phyloP scores from a whole-genome alignment of 2,888 invertebrate species.

The Strigamia maritima region DNA sequence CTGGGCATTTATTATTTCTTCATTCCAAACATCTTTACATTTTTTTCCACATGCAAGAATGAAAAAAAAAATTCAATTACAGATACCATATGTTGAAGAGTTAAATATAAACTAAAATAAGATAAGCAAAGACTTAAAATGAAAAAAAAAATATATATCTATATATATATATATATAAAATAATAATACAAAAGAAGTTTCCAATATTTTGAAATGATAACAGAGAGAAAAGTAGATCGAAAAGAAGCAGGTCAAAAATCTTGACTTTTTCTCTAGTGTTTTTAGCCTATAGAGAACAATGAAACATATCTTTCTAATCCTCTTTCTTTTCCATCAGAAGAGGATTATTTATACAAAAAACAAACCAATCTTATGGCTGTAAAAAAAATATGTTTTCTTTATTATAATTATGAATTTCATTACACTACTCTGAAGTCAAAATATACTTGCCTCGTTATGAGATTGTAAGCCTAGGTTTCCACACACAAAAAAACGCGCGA shows the following conservation, averaged over 20 bases:
- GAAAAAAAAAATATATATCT: background rate
- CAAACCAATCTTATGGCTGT: background rate
- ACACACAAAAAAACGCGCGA: no score
- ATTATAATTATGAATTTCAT: no score
- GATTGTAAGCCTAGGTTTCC: no score
- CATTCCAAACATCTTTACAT: background rate
- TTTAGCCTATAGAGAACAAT: background rate
- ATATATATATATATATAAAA: no score
- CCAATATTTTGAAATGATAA: background rate
- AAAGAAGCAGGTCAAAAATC: constrained; percentile 11
- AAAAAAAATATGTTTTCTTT: background rate
- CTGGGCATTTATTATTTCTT: background rate
- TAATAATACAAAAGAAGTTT: no score
- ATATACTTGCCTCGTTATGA: no score
- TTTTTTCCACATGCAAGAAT: background rate
- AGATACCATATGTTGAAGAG: background rate
- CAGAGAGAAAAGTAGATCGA: background rate
- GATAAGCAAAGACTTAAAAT: background rate
- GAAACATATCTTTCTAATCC: constrained; percentile 20
- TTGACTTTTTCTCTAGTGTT: background rate
- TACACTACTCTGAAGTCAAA: no score
- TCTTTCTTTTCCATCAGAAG: constrained; percentile 6
- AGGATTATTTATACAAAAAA: background rate
- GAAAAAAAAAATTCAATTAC: background rate
- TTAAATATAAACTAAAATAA: background rate